Base-by-base conservation (phyloP, 2,888 invertebrate genomes). In the Timema cristinae region DNA sequence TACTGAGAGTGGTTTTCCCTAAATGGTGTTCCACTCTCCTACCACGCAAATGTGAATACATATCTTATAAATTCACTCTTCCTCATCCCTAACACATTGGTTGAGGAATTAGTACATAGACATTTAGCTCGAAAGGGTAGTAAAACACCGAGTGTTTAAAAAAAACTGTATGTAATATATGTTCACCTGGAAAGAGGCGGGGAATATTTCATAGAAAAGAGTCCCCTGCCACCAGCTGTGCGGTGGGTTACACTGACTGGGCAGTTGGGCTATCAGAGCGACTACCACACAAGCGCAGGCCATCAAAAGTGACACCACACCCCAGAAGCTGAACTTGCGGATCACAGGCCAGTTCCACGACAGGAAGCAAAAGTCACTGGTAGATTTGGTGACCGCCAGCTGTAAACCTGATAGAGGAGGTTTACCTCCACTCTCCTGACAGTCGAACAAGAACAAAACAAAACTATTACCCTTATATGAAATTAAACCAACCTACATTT, bases 121-220 rank as follows among this genome's bases (percentile, higher is more conserved):
- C n/a, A n/a, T n/a, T n/a, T n/a, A n/a, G n/a, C n/a, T n/a, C n/a
- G n/a, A n/a, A n/a, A n/a, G n/a, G n/a, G n/a, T n/a, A n/a, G n/a
- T n/a, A n/a, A n/a, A n/a, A n/a, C n/a, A n/a, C n/a, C n/a, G n/a
- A n/a, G n/a, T n/a, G n/a, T n/a, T n/a, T n/a, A n/a, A n/a, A n/a
- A n/a, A n/a, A n/a, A n/a, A n/a, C n/a, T n/a, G n/a, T n/a, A n/a
- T n/a, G n/a, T n/a, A 56, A 9, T 4, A 7, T 16, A 50, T 11
- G 0, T n/a, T 79, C 78, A 87, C 86, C 75, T 80, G 79, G 82
- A 95, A 97, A 73, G 94, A 93, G 0, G 91, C 91, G 0, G 94
- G 93, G 78, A 93, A 94, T 74, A 95, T 88, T 84, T 94, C 94
- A 80, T 94, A 95, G 79, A 94, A 89, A 0, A 93, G 86, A 75